Evolutionary conservation across 2,888 invertebrate species (phyloP), one percentile per base, ranked within the genome.

Genomic region (Amphipyra tragopoginis): DNA sequence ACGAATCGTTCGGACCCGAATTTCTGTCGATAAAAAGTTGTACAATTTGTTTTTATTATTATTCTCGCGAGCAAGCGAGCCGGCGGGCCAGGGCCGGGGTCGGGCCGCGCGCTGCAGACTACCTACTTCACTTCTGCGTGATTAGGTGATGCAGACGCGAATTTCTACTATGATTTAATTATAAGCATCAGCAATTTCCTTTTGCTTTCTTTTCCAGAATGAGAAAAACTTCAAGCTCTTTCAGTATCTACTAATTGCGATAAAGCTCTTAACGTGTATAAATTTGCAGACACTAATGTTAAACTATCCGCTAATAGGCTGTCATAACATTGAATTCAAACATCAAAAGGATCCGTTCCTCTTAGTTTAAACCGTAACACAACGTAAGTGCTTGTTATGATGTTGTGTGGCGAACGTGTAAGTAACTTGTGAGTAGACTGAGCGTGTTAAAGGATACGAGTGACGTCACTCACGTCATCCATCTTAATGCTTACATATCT

Each of bases 1-100:
- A 64, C 54, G 59, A 62, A 68, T 45, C 57, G 63, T 65, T 56
- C 65, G 69, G 60, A 45, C 44, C 65, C 54, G 48, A 75, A 71
- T 65, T 65, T 66, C 52, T 51, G 52, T 47, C 70, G 73, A 75
- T 79, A 76, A 70, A 77, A 79, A 78, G 77, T 80, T 75, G 67
- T 73, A 70, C 72, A 72, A 73, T 79, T 80, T 73, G 70, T 77
- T 80, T 80, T 80, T 80, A 82, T 78, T 77, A 74, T 74, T 69
- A 68, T 69, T 56, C 36, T 52, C 48, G 43, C 9, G 57, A 36
- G 48, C 38, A 21, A 21, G 21, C 21, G 21, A 11, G 48, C 40
- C 7, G 8, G 40, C 52, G n/a, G n/a, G n/a, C n/a, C n/a, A n/a
- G n/a, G n/a, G n/a, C 21, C 21, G 21, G 21, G 21, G 21, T 3